A percentile compares a stretch with the other conserved stretches of the same genome.
phyloP scores from a whole-genome alignment of 1,140 invertebrate genomes.

The Campodea augens region DNA sequence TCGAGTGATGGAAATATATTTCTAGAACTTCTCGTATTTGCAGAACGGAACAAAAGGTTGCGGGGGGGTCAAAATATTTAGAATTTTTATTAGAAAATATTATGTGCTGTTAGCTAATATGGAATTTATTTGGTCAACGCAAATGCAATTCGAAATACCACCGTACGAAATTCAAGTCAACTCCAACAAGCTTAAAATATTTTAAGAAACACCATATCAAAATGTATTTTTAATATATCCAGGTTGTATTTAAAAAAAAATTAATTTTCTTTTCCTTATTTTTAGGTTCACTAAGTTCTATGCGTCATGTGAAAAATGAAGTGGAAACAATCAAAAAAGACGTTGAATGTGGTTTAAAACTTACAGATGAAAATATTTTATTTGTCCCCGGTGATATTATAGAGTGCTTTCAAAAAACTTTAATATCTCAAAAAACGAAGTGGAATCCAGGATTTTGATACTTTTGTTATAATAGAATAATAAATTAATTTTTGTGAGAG shows the following conservation, averaged over 20 bases:
- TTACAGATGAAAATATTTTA: constrained; percentile 39
- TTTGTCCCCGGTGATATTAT: constrained; percentile 59
- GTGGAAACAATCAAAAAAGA: constrained; percentile 63
- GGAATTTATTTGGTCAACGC: too few relatives aligned
- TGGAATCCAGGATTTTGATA: constrained; percentile 73
- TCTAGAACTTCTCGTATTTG: too few relatives aligned
- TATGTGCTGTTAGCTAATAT: too few relatives aligned
- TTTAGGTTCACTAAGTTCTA: constrained; percentile 48
- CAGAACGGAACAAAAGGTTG: too few relatives aligned
- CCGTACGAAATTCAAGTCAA: too few relatives aligned
- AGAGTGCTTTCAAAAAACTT: constrained; percentile 47
- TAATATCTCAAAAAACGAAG: constrained; percentile 38
- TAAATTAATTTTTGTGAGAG: too few relatives aligned
- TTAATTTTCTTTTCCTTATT: constrained; percentile 12
- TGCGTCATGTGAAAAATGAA: constrained; percentile 79
- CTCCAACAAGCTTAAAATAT: too few relatives aligned
- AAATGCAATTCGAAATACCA: too few relatives aligned
- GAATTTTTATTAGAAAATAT: too few relatives aligned
- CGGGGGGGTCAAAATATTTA: too few relatives aligned
- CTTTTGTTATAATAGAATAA: too few relatives aligned
- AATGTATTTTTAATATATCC: not conserved
- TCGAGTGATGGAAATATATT: too few relatives aligned
- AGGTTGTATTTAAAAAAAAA: constrained; percentile 1
- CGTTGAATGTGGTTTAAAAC: constrained; percentile 67
- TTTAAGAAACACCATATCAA: not conserved